Evolutionary conservation across 2,113 vertebrate species (phyloP).

Genomic region (Caracal caracal): DNA sequence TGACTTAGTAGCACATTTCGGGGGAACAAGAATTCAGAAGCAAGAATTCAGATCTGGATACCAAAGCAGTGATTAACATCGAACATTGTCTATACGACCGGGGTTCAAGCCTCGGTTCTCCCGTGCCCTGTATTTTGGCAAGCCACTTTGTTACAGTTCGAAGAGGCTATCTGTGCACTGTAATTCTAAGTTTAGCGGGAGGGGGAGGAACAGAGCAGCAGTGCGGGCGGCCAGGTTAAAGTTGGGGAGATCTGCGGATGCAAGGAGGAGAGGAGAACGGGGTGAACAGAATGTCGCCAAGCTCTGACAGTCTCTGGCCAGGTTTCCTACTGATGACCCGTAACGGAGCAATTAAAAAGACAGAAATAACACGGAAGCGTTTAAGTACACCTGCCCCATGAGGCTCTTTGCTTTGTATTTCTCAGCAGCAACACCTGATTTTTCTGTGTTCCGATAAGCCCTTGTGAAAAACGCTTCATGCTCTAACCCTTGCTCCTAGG

Average conservation of each 20-base stretch:
- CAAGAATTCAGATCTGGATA: not conserved
- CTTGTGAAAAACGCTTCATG: not conserved
- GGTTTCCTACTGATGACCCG: not conserved
- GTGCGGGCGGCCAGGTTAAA: not conserved
- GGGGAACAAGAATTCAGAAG: not conserved
- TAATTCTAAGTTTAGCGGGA: not conserved
- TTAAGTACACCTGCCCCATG: not conserved
- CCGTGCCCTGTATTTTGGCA: not conserved
- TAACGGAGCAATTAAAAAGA: not conserved
- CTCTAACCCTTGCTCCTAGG: not conserved
- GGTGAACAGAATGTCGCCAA: too few relatives aligned
- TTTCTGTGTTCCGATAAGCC: not conserved
- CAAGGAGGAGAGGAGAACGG: not conserved
- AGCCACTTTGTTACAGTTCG: not conserved
- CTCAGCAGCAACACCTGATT: not conserved
- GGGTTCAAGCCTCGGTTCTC: not conserved
- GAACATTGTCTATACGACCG: not conserved
- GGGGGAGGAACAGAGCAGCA: not conserved
- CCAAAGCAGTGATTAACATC: not conserved
- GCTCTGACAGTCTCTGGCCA: not conserved
- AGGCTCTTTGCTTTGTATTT: not conserved
- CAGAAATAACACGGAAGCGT: not conserved
- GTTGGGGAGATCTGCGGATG: accelerated
- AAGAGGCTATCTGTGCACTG: not conserved
- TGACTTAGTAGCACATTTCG: not conserved